Evolutionary conservation across 2,888 invertebrate genomes (phyloP).

Genomic region (Drosophila greeni): DNA sequence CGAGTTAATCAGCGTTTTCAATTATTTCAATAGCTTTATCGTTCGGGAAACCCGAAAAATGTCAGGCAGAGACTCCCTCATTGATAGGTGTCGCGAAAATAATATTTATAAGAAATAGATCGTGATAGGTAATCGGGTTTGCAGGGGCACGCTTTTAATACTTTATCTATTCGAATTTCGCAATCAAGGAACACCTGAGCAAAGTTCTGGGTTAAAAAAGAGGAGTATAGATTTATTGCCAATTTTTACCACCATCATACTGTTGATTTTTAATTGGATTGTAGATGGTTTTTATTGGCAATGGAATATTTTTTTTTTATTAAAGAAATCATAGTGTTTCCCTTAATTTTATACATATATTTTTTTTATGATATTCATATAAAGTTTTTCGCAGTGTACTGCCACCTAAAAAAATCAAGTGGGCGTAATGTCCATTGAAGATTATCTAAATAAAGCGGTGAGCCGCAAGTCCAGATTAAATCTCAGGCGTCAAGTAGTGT

Average conservation of each 20-base stretch:
- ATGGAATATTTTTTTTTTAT: not conserved
- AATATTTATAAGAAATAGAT: not conserved
- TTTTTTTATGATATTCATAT: not conserved
- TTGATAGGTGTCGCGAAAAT: not conserved
- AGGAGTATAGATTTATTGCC: not conserved
- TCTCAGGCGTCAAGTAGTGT: too few relatives aligned
- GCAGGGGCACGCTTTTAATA: not conserved
- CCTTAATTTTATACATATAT: not conserved
- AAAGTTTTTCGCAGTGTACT: not conserved
- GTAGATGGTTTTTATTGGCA: too few relatives aligned
- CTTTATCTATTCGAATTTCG: not conserved
- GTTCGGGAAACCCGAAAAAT: not conserved
- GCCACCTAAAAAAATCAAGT: not conserved
- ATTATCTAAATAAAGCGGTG: too few relatives aligned
- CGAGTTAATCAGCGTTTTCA: conserved; percentile 21
- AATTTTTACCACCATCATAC: not conserved
- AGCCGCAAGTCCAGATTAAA: too few relatives aligned
- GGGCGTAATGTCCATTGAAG: too few relatives aligned
- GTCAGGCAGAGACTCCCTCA: not conserved
- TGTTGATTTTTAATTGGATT: too few relatives aligned
- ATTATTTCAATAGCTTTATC: conserved; percentile 4
- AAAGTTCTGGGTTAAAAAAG: not conserved
- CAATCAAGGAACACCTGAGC: not conserved
- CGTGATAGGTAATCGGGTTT: not conserved
- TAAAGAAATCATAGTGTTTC: not conserved